Percentiles rank a stretch among this genome's conserved stretches.
Conservation (phyloP, 2,113 vertebrate genomes). For the Syrrhaptes paradoxus region DNA sequence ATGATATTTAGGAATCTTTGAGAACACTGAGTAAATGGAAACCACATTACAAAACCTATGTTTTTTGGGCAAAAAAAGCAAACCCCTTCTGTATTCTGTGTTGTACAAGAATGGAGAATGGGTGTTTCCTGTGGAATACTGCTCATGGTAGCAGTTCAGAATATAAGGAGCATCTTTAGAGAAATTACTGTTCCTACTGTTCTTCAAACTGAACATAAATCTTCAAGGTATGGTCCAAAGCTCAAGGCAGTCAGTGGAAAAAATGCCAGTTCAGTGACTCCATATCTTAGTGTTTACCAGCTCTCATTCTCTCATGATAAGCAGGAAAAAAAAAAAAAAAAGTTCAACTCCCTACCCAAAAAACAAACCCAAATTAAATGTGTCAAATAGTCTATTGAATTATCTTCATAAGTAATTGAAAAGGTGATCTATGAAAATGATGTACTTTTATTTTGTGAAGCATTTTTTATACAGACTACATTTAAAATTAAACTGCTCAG, state of each 20-base stretch:
- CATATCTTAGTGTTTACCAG: background rate
- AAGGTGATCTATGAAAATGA: background rate
- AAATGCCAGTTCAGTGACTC: background rate
- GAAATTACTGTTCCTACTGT: background rate
- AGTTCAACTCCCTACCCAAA: background rate
- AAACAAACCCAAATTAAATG: background rate
- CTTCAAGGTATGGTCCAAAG: background rate
- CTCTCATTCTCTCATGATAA: background rate
- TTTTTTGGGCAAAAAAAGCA: background rate
- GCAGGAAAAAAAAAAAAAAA: background rate
- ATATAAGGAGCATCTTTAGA: background rate
- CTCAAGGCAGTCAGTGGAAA: background rate
- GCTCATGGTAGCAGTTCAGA: background rate
- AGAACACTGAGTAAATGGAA: background rate
- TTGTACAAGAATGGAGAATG: background rate
- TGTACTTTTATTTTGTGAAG: background rate
- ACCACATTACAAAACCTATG: background rate
- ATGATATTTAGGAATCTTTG: background rate
- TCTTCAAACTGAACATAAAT: background rate
- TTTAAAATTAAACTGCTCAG: background rate
- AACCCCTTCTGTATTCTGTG: background rate
- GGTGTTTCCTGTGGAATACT: background rate
- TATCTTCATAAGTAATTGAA: background rate
- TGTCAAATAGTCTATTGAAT: background rate
- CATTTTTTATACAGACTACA: background rate